Conservation (phyloP, 2,888 invertebrate genomes). For the Rutpela maculata region DNA sequence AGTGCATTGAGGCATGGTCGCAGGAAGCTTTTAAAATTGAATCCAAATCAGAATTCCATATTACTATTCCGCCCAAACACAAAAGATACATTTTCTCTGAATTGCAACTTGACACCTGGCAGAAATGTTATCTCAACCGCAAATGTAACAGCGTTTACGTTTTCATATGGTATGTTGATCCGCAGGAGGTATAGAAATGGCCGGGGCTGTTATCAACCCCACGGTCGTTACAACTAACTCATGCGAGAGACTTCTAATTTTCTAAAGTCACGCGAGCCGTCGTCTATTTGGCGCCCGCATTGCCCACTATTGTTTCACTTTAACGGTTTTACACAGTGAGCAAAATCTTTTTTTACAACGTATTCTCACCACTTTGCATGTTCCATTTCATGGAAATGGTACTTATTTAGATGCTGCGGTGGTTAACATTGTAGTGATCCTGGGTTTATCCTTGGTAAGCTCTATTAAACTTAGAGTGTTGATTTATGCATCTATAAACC, state of each 20-base stretch:
- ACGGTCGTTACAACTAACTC: slow-evolving; percentile 55
- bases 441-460: not conserved
- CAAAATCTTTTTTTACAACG: not conserved
- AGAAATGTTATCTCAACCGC: not conserved
- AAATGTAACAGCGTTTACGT: slow-evolving; percentile 21
- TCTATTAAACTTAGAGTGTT: no score
- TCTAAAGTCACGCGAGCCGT: slow-evolving; percentile 59
- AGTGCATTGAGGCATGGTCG: no score
- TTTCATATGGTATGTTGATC: slow-evolving; percentile 7
- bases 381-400: no score
- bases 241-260: slow-evolving; percentile 60
- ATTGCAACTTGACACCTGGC: slow-evolving; percentile 1
- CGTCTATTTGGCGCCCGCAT: slow-evolving; percentile 60
- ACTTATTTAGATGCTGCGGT: not conserved
- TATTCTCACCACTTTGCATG: not conserved
- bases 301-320: slow-evolving; percentile 25
- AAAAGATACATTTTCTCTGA: not conserved
- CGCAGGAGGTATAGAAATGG: slow-evolving; percentile 35
- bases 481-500: no score
- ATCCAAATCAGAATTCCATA: no score
- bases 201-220: slow-evolving; percentile 54
- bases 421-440: not conserved
- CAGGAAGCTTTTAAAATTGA: no score
- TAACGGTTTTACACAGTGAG: slow-evolving; percentile 23
- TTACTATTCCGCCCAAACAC: not conserved